phyloP scores from a whole-genome alignment of 2,797 vertebrate species.

The Denticeps clupeoides region DNA sequence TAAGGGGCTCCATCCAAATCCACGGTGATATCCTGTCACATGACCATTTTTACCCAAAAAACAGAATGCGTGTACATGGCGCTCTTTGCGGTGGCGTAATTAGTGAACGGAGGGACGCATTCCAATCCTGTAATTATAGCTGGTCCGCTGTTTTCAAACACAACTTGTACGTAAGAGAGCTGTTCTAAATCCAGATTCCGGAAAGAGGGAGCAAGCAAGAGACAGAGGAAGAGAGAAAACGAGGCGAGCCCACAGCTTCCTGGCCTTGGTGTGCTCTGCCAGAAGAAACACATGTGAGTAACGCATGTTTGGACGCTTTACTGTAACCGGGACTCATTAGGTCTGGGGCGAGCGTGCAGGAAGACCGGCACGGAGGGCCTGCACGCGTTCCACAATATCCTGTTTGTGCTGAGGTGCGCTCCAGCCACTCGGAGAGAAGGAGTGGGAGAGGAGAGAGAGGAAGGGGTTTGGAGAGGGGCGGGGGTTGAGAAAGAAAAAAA shows the following conservation, averaged over 20 bases:
- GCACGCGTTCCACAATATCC: slow-evolving; percentile 15
- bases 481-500: slow-evolving; percentile 7
- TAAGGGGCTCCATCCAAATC: neutral
- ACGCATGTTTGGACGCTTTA: slow-evolving; percentile 29
- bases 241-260: slow-evolving; percentile 18
- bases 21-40: slow-evolving; percentile 25
- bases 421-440: slow-evolving; percentile 2
- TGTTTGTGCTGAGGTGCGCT: slow-evolving; percentile 13
- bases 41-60: slow-evolving; percentile 25
- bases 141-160: neutral
- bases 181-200: neutral
- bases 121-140: slow-evolving; percentile 1
- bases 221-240: neutral
- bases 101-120: slow-evolving; percentile 1
- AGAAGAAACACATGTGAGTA: slow-evolving; percentile 17
- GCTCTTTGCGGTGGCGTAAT: slow-evolving; percentile 12
- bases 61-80: slow-evolving; percentile 10
- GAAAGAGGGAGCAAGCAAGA: neutral
- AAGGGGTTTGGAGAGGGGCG: neutral
- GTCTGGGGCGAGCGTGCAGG: slow-evolving; percentile 30
- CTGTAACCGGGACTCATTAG: slow-evolving; percentile 44
- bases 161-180: neutral
- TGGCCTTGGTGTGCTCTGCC: slow-evolving; percentile 12
- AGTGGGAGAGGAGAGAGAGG: neutral
- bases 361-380: slow-evolving; percentile 41